Conservation (phyloP, 2,888 invertebrate species). For the Torymus aiolomorphi region DNA sequence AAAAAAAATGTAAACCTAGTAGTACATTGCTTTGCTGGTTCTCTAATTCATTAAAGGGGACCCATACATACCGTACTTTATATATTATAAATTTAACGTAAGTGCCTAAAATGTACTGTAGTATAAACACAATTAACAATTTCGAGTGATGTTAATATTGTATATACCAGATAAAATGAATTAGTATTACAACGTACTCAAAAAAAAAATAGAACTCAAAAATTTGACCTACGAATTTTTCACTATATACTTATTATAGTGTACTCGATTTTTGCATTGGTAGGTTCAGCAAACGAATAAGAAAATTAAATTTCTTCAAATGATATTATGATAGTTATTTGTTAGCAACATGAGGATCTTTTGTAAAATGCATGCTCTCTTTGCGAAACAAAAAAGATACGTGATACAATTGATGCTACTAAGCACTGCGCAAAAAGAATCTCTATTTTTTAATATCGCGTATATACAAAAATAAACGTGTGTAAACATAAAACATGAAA, state of each 20-base stretch:
- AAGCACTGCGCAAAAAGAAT: constrained; percentile 34
- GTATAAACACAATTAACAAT: neutral
- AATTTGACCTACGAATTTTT: too few species aligned
- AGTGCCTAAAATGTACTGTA: constrained; percentile 13
- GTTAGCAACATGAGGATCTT: neutral
- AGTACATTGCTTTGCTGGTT: neutral
- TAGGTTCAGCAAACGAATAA: neutral
- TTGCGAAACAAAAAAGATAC: constrained; percentile 25
- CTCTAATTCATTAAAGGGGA: neutral
- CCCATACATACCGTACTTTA: neutral
- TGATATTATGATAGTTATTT: constrained; percentile 16
- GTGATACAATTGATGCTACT: constrained; percentile 32
- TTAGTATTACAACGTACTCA: neutral
- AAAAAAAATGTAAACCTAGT: neutral
- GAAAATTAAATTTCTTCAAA: constrained; percentile 6
- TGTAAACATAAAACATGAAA: constrained; percentile 27
- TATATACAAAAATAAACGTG: constrained; percentile 20
- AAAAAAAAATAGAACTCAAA: too few species aligned
- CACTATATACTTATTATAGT: constrained; percentile 2
- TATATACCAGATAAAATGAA: constrained; percentile 4
- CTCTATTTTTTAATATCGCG: constrained; percentile 41
- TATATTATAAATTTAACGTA: constrained; percentile 1
- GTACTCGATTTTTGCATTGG: constrained; percentile 12
- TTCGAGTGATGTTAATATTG: neutral
- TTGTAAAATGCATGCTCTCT: constrained; percentile 27